These are phyloP conservation scores for Pyrrhosoma nymphula DNA, from an alignment of 2,888 invertebrate genomes.

Conservation along the genomic window DNA sequence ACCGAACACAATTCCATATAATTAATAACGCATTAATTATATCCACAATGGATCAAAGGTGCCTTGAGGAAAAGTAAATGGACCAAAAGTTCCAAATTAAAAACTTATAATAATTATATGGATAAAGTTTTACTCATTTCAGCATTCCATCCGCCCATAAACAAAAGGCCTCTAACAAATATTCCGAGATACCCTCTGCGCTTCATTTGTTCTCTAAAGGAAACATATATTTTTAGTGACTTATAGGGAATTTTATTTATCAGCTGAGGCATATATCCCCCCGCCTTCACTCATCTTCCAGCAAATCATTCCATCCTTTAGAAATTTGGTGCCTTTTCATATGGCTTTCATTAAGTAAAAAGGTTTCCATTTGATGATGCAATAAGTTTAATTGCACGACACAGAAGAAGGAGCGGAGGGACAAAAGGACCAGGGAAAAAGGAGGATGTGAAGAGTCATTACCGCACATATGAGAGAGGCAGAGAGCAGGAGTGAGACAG, in stretches of 20 bases:
- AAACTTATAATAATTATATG: no score
- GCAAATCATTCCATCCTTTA: background rate
- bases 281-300: background rate
- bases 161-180: no score
- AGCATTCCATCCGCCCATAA: no score
- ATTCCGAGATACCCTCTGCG: no score
- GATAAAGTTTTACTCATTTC: no score
- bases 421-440: background rate
- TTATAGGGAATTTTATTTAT: background rate
- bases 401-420: background rate
- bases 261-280: background rate
- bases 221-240: no score
- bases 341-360: conserved; percentile 32
- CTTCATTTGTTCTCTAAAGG: no score
- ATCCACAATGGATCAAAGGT: no score
- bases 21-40: no score
- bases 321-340: background rate
- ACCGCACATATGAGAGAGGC: background rate
- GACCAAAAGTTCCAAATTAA: no score
- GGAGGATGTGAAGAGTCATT: background rate
- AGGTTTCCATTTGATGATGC: background rate
- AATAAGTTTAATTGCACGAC: conserved; percentile 1
- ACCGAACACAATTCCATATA: no score
- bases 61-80: no score
- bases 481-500: background rate